Conservation (phyloP, 2,113 vertebrate species). For the Menura novaehollandiae region DNA sequence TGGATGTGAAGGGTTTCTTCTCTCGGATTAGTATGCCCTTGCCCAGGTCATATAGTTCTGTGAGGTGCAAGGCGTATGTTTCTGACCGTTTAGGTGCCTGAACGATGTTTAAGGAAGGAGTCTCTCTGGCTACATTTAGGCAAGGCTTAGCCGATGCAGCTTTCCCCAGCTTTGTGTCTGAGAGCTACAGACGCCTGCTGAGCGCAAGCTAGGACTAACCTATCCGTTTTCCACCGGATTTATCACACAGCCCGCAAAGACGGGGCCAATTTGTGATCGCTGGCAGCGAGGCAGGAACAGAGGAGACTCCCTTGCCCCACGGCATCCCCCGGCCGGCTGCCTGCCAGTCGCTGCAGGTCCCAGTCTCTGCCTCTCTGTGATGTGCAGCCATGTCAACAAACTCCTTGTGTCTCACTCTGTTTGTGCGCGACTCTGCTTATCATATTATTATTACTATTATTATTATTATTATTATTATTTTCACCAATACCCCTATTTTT, state of each 20-base stretch:
- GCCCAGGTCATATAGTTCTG: not conserved
- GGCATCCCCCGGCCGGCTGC: not conserved
- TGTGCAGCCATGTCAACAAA: conserved; percentile 27
- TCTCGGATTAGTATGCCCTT: not conserved
- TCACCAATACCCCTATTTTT: not conserved
- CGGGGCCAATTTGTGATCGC: conserved; percentile 11
- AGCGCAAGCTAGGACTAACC: not conserved
- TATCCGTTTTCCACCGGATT: not conserved
- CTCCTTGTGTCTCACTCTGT: not conserved
- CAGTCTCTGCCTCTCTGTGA: not conserved
- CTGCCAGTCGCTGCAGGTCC: not conserved
- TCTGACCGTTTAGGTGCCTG: not conserved
- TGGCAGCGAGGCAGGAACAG: conserved; percentile 25
- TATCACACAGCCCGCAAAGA: conserved; percentile 16
- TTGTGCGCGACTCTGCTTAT: not conserved
- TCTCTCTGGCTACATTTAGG: not conserved
- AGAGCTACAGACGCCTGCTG: conserved; percentile 2
- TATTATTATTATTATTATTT: not conserved
- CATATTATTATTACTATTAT: not conserved
- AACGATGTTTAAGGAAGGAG: not conserved
- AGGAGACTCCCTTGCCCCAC: not conserved
- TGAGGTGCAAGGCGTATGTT: not conserved
- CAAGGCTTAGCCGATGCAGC: not conserved
- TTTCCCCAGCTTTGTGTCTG: conserved; percentile 56
- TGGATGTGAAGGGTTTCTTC: not conserved